These are phyloP conservation scores for Gulo gulo DNA, from an alignment of 2,113 vertebrate genomes.

Conservation along the genomic window DNA sequence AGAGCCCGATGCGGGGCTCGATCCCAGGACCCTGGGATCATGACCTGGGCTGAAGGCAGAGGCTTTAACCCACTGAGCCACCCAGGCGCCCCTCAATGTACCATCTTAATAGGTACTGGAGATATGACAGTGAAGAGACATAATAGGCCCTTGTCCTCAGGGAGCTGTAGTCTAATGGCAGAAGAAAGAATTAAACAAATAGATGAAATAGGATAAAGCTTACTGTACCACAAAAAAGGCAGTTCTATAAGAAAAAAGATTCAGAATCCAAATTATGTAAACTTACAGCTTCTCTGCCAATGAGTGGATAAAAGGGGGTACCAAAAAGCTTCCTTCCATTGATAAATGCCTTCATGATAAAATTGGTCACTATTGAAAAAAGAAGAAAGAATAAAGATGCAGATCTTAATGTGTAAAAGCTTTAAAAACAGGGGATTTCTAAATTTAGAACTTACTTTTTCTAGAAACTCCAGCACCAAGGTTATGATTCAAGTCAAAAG, in stretches of 20 bases:
- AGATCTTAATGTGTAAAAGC: neutral
- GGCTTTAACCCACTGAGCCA: no score
- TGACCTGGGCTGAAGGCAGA: no score
- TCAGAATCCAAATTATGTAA: slow-evolving; percentile 7
- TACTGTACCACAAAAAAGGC: neutral
- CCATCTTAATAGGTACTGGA: neutral
- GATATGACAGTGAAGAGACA: neutral
- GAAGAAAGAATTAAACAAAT: neutral
- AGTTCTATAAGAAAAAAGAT: neutral
- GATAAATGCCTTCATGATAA: slow-evolving; percentile 99
- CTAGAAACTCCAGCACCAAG: slow-evolving; percentile 98
- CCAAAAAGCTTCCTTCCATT: slow-evolving; percentile 98
- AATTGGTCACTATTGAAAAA: slow-evolving; percentile 94
- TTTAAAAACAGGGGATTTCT: slow-evolving; percentile 39
- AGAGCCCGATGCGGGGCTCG: no score
- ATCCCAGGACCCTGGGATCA: no score
- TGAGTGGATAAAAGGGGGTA: slow-evolving; percentile 92
- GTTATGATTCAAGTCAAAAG: slow-evolving; percentile 99
- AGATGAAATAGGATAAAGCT: neutral
- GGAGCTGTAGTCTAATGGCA: neutral
- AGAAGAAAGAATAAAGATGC: slow-evolving; percentile 61
- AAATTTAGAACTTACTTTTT: slow-evolving; percentile 91
- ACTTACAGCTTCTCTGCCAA: slow-evolving; percentile 94
- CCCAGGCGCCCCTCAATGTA: neutral
- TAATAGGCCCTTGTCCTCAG: neutral